Percentiles rank a stretch among this genome's conserved stretches.
phyloP scores from a whole-genome alignment of 2,113 vertebrate species.

The Cyanocitta stelleri region DNA sequence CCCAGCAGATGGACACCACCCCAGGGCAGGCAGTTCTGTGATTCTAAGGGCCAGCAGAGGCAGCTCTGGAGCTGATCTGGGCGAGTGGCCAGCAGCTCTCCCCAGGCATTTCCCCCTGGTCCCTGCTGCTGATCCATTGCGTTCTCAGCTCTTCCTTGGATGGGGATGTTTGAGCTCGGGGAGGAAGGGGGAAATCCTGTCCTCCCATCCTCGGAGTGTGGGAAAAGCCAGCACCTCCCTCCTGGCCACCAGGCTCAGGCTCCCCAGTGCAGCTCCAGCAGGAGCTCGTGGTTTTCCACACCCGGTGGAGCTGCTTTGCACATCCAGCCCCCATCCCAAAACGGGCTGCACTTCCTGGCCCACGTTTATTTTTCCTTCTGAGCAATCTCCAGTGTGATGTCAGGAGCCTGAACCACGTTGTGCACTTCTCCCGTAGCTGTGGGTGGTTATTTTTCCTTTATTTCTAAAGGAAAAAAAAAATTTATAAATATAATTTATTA shows the following conservation, averaged over 20 bases:
- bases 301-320: not conserved
- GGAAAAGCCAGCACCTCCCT: not conserved
- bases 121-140: not conserved
- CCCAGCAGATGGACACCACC: not conserved
- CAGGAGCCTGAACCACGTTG: fast-evolving
- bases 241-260: not conserved
- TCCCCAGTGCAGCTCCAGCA: not conserved
- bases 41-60: not conserved
- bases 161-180: not conserved
- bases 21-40: not conserved
- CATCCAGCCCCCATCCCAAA: not conserved
- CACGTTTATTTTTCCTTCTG: not conserved
- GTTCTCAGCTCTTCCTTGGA: not conserved
- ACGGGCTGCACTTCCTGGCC: not conserved
- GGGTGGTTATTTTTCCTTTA: not conserved
- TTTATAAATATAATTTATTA: too few relatives aligned
- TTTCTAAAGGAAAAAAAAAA: not conserved
- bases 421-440: not conserved
- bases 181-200: not conserved
- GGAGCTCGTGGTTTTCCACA: not conserved
- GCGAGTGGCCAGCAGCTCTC: not conserved
- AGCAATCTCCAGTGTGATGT: not conserved
- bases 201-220: fast-evolving
- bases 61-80: not conserved
- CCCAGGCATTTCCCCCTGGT: not conserved